Conservation (phyloP, 2,888 invertebrate genomes). For the Parochlus steinenii region DNA sequence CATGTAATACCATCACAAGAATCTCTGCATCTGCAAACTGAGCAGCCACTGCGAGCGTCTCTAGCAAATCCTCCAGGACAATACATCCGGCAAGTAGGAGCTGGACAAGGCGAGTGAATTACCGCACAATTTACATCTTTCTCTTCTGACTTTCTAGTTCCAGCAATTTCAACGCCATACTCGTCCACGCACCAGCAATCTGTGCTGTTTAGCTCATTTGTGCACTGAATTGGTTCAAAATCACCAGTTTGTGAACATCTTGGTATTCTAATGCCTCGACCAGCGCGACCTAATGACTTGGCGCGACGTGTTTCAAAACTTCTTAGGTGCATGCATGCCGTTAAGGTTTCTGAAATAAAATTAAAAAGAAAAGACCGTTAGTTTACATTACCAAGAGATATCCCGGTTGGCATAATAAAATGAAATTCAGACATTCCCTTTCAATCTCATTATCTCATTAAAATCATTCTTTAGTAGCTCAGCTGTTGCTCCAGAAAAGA, state of each 20-base stretch:
- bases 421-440: too few relatives aligned
- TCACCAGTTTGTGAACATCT: constrained; percentile 53
- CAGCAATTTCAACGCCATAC: constrained; percentile 60
- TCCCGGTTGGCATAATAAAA: too few relatives aligned
- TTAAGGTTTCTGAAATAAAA: too few relatives aligned
- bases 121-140: constrained; percentile 15
- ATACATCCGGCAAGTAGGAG: constrained; percentile 72
- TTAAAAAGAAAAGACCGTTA: too few relatives aligned
- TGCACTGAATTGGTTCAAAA: constrained; percentile 64
- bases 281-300: constrained; percentile 33
- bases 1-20: constrained; percentile 61
- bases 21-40: constrained; percentile 64
- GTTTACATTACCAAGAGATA: too few relatives aligned
- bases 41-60: constrained; percentile 50
- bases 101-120: constrained; percentile 52
- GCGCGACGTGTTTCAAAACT: constrained; percentile 44
- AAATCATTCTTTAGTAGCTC: too few relatives aligned
- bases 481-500: too few relatives aligned
- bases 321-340: constrained; percentile 49
- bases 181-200: constrained; percentile 72
- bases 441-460: too few relatives aligned
- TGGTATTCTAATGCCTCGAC: constrained; percentile 41
- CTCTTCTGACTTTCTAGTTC: constrained; percentile 41
- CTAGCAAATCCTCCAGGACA: constrained; percentile 68
- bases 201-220: constrained; percentile 48